phyloP scores from a whole-genome alignment of 2,888 invertebrate genomes.

The Aphidius colemani region DNA sequence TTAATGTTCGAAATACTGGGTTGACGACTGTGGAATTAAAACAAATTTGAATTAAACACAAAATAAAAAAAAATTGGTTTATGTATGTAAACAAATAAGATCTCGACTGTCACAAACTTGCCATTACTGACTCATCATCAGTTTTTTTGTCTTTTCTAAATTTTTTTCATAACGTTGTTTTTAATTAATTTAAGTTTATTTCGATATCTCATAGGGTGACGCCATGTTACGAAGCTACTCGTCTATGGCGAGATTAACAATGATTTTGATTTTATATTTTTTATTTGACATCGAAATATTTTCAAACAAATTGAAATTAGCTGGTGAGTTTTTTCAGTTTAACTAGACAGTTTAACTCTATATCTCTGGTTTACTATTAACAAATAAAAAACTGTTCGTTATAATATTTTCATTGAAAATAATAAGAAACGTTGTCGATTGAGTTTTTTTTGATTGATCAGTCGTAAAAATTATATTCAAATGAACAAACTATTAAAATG shows the following conservation, averaged over 20 bases:
- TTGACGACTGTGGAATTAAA: no score
- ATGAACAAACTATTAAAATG: constrained; percentile 26
- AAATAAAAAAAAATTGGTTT: no score
- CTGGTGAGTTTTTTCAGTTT: constrained; percentile 39
- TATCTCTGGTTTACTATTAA: no score
- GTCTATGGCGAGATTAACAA: constrained; percentile 43
- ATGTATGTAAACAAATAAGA: no score
- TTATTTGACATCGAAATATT: constrained; percentile 41
- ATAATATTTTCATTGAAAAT: not conserved
- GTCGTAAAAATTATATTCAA: not conserved
- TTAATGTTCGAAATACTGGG: no score
- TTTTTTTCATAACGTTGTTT: no score
- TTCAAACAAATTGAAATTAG: constrained; percentile 38
- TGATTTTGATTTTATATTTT: constrained; percentile 44
- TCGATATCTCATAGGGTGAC: constrained; percentile 35
- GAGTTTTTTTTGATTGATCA: not conserved
- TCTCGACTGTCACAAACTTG: no score
- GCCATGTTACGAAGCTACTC: constrained; percentile 55
- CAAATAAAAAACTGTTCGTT: not conserved
- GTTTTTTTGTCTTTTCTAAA: no score
- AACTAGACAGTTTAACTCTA: no score
- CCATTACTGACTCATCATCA: no score
- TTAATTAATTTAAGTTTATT: no score
- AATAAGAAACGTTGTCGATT: not conserved
- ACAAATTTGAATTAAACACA: no score